These are phyloP conservation scores for Gadus macrocephalus DNA, from an alignment of 2,113 vertebrate genomes.

Conservation along the genomic window DNA sequence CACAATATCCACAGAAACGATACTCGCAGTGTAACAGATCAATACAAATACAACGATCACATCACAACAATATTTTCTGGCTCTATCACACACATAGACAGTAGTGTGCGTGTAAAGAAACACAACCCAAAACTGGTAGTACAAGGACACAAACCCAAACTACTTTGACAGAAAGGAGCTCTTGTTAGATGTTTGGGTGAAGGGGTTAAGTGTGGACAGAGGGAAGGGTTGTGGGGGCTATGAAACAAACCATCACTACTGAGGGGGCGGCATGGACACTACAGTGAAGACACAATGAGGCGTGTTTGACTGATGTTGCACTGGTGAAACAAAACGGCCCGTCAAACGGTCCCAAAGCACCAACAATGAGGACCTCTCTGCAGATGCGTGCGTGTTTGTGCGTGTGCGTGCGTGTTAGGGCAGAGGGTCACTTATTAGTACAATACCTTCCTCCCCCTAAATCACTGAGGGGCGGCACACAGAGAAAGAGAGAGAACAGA, in stretches of 20 bases:
- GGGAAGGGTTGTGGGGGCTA: conserved; percentile 26
- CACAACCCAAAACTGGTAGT: conserved; percentile 15
- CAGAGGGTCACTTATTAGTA: conserved; percentile 62
- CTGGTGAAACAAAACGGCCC: conserved; percentile 11
- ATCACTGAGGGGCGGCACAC: conserved; percentile 75
- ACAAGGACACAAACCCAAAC: conserved; percentile 6
- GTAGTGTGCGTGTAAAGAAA: background rate
- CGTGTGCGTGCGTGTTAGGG: conserved; percentile 16
- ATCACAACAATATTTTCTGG: too few relatives aligned
- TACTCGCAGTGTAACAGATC: too few relatives aligned
- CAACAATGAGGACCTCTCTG: background rate
- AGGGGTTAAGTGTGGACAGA: conserved; percentile 39
- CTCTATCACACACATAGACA: background rate
- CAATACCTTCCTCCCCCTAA: conserved; percentile 80
- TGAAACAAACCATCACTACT: conserved; percentile 33
- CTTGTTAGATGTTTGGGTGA: conserved; percentile 32
- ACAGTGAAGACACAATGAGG: conserved; percentile 32
- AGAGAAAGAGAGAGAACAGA: conserved; percentile 72
- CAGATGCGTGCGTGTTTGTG: background rate
- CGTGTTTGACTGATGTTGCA: conserved; percentile 20
- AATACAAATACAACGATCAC: too few relatives aligned
- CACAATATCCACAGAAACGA: too few relatives aligned
- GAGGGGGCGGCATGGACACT: conserved; percentile 26
- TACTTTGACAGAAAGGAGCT: background rate
- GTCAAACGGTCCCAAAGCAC: background rate